Evolutionary conservation across 2,888 invertebrate genomes (phyloP).

Genomic region (Drosophila longiperda): DNA sequence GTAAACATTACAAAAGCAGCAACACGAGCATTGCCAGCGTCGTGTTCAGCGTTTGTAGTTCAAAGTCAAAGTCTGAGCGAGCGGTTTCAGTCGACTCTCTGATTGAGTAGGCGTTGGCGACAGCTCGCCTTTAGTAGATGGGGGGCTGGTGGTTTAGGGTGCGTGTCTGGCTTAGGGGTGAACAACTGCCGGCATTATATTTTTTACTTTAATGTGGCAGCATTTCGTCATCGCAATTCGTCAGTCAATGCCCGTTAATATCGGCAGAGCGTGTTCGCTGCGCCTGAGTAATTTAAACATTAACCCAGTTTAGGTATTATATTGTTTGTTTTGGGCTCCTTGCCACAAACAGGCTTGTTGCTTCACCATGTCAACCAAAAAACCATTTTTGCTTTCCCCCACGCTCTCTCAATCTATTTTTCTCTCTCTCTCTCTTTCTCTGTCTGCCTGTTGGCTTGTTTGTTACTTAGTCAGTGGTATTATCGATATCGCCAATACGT

Average conservation of each 20-base stretch:
- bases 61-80: constrained; percentile 75
- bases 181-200: constrained; percentile 21
- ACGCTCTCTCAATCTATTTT: not conserved
- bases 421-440: not conserved
- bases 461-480: constrained; percentile 39
- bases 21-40: constrained; percentile 28
- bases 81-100: constrained; percentile 17
- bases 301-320: constrained; percentile 46
- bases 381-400: not conserved
- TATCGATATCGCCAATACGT: constrained; percentile 24
- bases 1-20: constrained; percentile 72
- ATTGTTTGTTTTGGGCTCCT: constrained; percentile 1
- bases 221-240: constrained; percentile 67
- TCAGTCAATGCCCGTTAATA: constrained; percentile 50
- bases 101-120: constrained; percentile 40
- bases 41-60: constrained; percentile 53
- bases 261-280: constrained; percentile 42
- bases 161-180: constrained; percentile 16
- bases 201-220: constrained; percentile 19
- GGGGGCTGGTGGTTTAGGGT: not conserved
- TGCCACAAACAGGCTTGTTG: constrained; percentile 47
- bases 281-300: constrained; percentile 36
- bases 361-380: constrained; percentile 25
- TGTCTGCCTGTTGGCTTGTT: constrained; percentile 15
- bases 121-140: not conserved